These are phyloP conservation scores for Lasiurus cinereus DNA, from an alignment of 2,113 vertebrate genomes.

Conservation along the genomic window DNA sequence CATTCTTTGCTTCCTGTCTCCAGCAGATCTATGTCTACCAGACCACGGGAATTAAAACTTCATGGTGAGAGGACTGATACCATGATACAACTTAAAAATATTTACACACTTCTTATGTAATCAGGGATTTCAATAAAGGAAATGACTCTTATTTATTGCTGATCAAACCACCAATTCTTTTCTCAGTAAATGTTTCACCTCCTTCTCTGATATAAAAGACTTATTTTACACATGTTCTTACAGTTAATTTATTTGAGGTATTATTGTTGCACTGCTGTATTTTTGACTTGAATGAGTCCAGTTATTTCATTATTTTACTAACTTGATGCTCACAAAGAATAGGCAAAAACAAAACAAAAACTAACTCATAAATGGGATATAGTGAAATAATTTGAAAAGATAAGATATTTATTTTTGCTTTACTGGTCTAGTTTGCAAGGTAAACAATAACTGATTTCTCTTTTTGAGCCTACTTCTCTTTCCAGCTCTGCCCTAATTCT, in stretches of 20 bases:
- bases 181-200: constrained; percentile 1
- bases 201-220: constrained; percentile 32
- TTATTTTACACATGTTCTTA: constrained; percentile 58
- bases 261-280: constrained; percentile 58
- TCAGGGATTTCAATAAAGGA: constrained; percentile 79
- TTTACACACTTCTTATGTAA: constrained; percentile 79
- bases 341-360: background rate
- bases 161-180: constrained; percentile 53
- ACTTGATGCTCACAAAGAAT: background rate
- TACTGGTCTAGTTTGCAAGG: background rate
- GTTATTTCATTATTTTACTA: constrained; percentile 51
- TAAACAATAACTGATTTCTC: constrained; percentile 26
- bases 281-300: constrained; percentile 41
- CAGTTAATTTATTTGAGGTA: constrained; percentile 21
- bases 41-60: constrained; percentile 71
- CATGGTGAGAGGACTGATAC: constrained; percentile 80
- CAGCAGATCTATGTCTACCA: constrained; percentile 76
- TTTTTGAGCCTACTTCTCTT: background rate
- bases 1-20: constrained; percentile 80
- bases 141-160: constrained; percentile 71
- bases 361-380: background rate
- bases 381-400: constrained; percentile 56
- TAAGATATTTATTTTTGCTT: constrained; percentile 39
- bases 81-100: constrained; percentile 80
- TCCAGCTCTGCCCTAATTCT: background rate